Base-by-base conservation (phyloP, 92 coral and sea anemone species). In the Phymanthus crucifer region DNA sequence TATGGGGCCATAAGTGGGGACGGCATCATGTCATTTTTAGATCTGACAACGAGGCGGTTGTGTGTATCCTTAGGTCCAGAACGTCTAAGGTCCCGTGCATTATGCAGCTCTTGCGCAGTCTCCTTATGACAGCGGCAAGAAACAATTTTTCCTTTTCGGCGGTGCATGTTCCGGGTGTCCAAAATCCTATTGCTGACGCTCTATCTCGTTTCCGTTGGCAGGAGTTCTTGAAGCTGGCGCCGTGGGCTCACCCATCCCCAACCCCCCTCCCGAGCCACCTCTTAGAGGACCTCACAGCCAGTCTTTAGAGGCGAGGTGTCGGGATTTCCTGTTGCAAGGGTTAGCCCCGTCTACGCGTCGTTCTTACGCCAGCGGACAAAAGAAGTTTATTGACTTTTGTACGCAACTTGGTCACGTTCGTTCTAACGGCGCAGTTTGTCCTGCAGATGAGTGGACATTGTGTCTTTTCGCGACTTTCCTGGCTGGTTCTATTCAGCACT, bases 181-280 rank as follows among this genome's bases (percentile, higher is more conserved):
- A 32, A n/a, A n/a, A n/a, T n/a, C n/a, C n/a, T n/a, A n/a, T n/a
- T n/a, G n/a, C n/a, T n/a, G n/a, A n/a, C n/a, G n/a, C n/a, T n/a
- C n/a, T n/a, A n/a, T n/a, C n/a, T n/a, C n/a, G n/a, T n/a, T n/a
- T n/a, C n/a, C n/a, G 50, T 45, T 69, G 73, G 73, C 73, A 69
- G 73, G 73, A 69, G 36, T 69, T 69, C n/a, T 40, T 69, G 32
- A 31, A 31, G 73, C 40, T 31, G 50, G 50, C 50, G 50, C 50
- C 50, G 19, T 31, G 27, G 70, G 70, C 70, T 23, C 70, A 9
- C 70, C 33, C 31, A 31, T 8, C 50, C 16, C 50, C 50, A 64
- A 64, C 50, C 50, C 50, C 50, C 50, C 0, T 45, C 16, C 50
- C 50, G 50, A 45, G 50, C 0, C 50, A 45, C 0, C 50, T 45